These are phyloP conservation scores for Lutraria rhynchaena DNA, from an alignment of 1,140 invertebrate genomes.

Conservation along the genomic window DNA sequence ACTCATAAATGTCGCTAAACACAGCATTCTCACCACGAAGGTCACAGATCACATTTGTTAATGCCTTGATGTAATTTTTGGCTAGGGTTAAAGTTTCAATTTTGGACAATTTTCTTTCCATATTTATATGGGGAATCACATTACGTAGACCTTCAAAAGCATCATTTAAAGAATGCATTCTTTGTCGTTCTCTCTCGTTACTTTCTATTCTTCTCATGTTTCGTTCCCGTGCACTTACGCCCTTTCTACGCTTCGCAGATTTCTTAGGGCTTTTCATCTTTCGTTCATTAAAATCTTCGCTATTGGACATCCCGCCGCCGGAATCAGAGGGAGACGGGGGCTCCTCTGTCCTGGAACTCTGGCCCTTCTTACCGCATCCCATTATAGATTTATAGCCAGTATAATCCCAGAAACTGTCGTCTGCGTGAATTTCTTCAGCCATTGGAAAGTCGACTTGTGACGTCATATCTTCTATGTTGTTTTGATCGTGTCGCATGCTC, in stretches of 20 bases:
- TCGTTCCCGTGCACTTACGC: conserved; percentile 89
- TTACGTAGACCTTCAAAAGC: conserved; percentile 93
- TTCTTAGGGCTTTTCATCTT: conserved; percentile 72
- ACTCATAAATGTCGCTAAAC: conserved; percentile 53
- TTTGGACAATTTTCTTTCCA: conserved; percentile 92
- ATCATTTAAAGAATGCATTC: conserved; percentile 94
- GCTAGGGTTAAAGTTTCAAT: conserved; percentile 94
- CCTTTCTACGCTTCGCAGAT: conserved; percentile 86
- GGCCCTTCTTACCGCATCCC: conserved; percentile 48
- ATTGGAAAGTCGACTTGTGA: conserved; percentile 58
- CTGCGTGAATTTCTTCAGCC: conserved; percentile 55
- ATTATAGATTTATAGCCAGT: conserved; percentile 57
- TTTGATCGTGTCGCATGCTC: conserved; percentile 36
- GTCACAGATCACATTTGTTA: conserved; percentile 93
- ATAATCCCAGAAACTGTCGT: conserved; percentile 64
- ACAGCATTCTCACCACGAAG: conserved; percentile 86
- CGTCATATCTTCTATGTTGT: conserved; percentile 29
- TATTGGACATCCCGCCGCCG: conserved; percentile 69
- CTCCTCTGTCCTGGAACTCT: conserved; percentile 60
- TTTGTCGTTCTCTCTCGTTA: conserved; percentile 93
- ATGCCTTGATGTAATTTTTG: conserved; percentile 95
- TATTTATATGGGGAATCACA: conserved; percentile 93
- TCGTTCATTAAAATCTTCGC: conserved; percentile 71
- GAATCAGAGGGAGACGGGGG: conserved; percentile 77
- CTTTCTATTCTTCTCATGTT: conserved; percentile 92